Conservation (phyloP, 2,797 vertebrate species). For the Alouatta caraya region DNA sequence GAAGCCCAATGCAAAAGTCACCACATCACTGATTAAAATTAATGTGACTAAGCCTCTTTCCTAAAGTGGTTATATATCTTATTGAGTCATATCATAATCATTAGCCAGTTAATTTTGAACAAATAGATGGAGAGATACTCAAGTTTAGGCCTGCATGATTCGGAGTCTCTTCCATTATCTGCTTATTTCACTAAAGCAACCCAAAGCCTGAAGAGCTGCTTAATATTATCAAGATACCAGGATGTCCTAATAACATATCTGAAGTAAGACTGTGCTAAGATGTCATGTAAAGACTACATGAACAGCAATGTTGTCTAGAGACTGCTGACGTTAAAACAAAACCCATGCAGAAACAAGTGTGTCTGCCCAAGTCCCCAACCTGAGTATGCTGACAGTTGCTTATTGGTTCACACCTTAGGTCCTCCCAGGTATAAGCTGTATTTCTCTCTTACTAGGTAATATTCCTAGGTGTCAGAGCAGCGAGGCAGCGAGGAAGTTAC, state of each 20-base stretch:
- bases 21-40: conserved; percentile 50
- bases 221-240: conserved; percentile 47
- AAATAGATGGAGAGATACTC: conserved; percentile 70
- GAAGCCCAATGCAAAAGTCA: conserved; percentile 51
- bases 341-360: neutral
- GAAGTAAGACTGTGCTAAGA: neutral
- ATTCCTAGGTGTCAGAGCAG: neutral
- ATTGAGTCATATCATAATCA: conserved; percentile 71
- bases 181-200: conserved; percentile 66
- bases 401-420: neutral
- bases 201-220: conserved; percentile 50
- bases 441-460: conserved; percentile 7
- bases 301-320: neutral
- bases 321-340: neutral
- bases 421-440: neutral
- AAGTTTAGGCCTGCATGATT: conserved; percentile 60
- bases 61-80: conserved; percentile 66
- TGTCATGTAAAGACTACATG: neutral
- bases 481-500: neutral
- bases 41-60: conserved; percentile 60
- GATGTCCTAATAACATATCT: conserved; percentile 40
- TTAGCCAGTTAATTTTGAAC: conserved; percentile 72
- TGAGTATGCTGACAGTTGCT: neutral
- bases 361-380: neutral
- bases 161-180: conserved; percentile 66